Evolutionary conservation across 2,797 vertebrate genomes (phyloP).

Genomic region (Aeoliscus strigatus): DNA sequence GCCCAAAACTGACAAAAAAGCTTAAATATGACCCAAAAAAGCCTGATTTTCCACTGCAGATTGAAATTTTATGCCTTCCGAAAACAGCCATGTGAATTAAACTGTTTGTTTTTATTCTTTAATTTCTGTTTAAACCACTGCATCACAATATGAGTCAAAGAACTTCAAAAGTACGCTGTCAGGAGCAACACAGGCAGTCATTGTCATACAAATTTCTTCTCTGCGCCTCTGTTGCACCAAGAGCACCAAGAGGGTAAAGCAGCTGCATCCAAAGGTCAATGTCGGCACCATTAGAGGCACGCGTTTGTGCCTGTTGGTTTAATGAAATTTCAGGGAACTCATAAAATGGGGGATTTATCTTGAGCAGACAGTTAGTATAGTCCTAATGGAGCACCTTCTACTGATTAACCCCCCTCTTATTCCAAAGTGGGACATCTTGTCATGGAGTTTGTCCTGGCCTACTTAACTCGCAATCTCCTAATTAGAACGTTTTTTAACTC

Average conservation of each 20-base stretch:
- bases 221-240: slow-evolving; percentile 9
- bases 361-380: slow-evolving; percentile 47
- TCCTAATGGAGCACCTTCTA: slow-evolving; percentile 54
- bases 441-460: slow-evolving; percentile 62
- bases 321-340: slow-evolving; percentile 70
- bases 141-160: slow-evolving; percentile 16
- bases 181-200: slow-evolving; percentile 28
- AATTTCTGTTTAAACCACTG: slow-evolving; percentile 14
- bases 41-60: too few species aligned
- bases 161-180: slow-evolving; percentile 29
- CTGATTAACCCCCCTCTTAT: slow-evolving; percentile 54
- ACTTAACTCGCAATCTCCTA: slow-evolving; percentile 56
- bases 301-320: slow-evolving; percentile 66
- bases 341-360: slow-evolving; percentile 57
- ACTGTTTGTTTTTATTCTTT: slow-evolving; percentile 13
- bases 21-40: too few species aligned
- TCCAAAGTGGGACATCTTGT: slow-evolving; percentile 59
- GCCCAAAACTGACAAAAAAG: slow-evolving; percentile 32
- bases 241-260: slow-evolving; percentile 56
- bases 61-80: slow-evolving; percentile 3
- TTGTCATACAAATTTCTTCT: slow-evolving; percentile 24
- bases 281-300: slow-evolving; percentile 62
- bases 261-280: slow-evolving; percentile 69
- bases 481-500: slow-evolving; percentile 61
- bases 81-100: slow-evolving; percentile 7